Evolutionary conservation across 1,140 invertebrate genomes (phyloP).

Genomic region (Phortica variegata): DNA sequence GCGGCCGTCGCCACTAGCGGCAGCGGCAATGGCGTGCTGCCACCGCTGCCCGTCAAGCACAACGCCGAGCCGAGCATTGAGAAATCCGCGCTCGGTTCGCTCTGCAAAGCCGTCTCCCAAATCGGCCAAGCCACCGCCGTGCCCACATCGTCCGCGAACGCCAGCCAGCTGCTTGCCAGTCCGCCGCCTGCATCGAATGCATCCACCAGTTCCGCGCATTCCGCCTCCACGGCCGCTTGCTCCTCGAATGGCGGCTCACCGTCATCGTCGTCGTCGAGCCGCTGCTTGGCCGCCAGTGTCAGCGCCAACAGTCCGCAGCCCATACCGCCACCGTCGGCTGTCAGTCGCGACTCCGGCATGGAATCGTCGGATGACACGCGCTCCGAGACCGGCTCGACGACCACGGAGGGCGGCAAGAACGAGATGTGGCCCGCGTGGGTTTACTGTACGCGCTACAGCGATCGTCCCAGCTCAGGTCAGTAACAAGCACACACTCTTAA

Average conservation of each 20-base stretch:
- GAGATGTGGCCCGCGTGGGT: conserved; percentile 92
- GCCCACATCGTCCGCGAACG: conserved; percentile 9
- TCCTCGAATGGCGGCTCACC: conserved; percentile 9
- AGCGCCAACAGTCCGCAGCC: conserved; percentile 42
- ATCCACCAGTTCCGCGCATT: conserved; percentile 39
- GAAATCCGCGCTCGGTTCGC: conserved; percentile 60
- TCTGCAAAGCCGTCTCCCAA: conserved; percentile 65
- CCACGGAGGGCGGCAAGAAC: conserved; percentile 51
- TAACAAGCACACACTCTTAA: conserved; percentile 15
- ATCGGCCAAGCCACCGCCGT: conserved; percentile 59
- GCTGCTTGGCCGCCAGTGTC: conserved; percentile 22
- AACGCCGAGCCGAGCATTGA: conserved; percentile 23
- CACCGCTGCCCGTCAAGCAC: conserved; percentile 12
- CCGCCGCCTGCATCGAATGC: conserved; percentile 45
- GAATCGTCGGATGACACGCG: conserved; percentile 55
- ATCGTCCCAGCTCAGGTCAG: conserved; percentile 93
- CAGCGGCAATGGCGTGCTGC: conserved; percentile 21
- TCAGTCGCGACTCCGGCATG: conserved; percentile 52
- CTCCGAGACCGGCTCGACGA: conserved; percentile 54
- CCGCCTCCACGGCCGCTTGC: conserved; percentile 23
- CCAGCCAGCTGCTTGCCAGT: conserved; percentile 31
- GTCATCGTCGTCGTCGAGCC: conserved; percentile 44
- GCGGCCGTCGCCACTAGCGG: conserved; percentile 6
- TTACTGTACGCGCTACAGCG: conserved; percentile 95
- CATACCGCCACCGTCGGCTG: conserved; percentile 49